These are phyloP conservation scores for Alligator mississippiensis DNA, from an alignment of 2,113 vertebrate species.

Conservation along the genomic window DNA sequence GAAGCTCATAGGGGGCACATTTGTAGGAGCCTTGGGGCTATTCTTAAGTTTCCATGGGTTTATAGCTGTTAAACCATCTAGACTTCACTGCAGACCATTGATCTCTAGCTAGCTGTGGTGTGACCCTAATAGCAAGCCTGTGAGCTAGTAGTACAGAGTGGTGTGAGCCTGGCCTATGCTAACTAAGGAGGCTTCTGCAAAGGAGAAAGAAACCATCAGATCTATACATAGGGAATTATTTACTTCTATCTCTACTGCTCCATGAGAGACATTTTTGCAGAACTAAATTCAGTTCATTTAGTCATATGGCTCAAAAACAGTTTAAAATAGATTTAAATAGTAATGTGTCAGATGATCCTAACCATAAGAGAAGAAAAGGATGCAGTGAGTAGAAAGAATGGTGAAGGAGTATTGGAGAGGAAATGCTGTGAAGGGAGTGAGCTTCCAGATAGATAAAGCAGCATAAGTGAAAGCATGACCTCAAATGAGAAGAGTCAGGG, in stretches of 20 bases:
- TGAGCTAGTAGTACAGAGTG: accelerated
- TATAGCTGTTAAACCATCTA: neutral
- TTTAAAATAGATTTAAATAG: neutral
- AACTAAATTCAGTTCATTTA: neutral
- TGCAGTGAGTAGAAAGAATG: neutral
- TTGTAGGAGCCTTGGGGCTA: neutral
- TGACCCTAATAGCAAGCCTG: neutral
- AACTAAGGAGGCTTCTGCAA: accelerated
- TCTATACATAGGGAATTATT: neutral
- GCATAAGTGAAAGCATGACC: neutral
- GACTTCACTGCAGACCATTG: neutral
- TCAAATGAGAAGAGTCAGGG: neutral
- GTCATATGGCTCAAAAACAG: neutral
- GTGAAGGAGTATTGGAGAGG: neutral
- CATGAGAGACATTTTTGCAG: neutral
- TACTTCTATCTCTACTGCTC: neutral
- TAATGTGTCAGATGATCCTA: neutral
- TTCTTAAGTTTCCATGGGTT: neutral
- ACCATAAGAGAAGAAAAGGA: neutral
- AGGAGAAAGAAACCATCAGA: neutral
- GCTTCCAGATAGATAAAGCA: neutral
- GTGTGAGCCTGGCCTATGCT: neutral
- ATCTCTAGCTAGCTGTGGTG: neutral
- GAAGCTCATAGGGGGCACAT: neutral
- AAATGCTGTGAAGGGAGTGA: neutral